A percentile compares a stretch with the other conserved stretches of the same genome.
These are phyloP conservation scores for Solen grandis DNA, from an alignment of 1,140 invertebrate genomes.

Conservation along the genomic window DNA sequence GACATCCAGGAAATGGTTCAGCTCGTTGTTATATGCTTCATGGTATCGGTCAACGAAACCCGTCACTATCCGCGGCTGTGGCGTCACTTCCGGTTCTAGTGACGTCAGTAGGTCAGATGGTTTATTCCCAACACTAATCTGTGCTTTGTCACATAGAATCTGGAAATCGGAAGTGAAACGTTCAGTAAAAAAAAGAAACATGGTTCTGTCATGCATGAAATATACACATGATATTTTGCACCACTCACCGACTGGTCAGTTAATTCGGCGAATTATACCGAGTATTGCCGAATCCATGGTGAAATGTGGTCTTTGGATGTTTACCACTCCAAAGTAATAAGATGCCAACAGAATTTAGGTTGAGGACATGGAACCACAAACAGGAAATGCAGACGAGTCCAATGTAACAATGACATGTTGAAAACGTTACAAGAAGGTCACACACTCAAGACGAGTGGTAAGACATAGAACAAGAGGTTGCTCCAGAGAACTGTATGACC, in stretches of 20 bases:
- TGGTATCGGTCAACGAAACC: constrained; percentile 84
- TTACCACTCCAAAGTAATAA: neutral
- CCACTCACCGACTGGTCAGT: too few relatives aligned
- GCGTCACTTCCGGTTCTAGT: constrained; percentile 8
- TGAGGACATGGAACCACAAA: neutral
- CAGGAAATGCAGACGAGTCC: neutral
- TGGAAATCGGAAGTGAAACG: constrained; percentile 27
- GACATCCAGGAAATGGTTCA: constrained; percentile 86
- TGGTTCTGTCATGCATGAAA: neutral
- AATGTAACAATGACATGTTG: too few relatives aligned
- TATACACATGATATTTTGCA: too few relatives aligned
- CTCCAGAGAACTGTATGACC: too few relatives aligned
- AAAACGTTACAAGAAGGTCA: too few relatives aligned
- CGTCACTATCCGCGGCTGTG: constrained; percentile 40
- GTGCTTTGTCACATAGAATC: constrained; percentile 71
- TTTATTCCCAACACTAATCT: constrained; percentile 64
- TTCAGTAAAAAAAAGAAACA: neutral
- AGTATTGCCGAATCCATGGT: too few relatives aligned
- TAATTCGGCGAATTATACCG: too few relatives aligned
- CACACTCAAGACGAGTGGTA: too few relatives aligned
- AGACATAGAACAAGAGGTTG: too few relatives aligned
- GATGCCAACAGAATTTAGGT: neutral
- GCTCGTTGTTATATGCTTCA: constrained; percentile 84
- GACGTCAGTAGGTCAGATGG: constrained; percentile 19
- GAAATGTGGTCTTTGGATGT: neutral